These are phyloP conservation scores for Epistrophe eligans DNA, from an alignment of 2,888 invertebrate genomes.

Conservation along the genomic window DNA sequence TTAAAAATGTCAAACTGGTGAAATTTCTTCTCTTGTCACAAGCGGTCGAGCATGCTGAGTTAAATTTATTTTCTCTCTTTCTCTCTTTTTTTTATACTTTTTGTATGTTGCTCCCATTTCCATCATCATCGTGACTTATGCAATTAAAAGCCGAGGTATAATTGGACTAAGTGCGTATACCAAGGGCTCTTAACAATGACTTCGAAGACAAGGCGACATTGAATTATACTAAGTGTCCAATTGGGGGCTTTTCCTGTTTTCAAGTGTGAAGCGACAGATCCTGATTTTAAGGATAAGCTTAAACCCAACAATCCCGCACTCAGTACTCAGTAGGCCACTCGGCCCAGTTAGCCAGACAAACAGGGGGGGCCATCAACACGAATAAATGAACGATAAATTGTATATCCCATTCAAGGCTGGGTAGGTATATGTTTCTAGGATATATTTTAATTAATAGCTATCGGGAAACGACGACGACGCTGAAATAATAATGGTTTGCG, in stretches of 20 bases:
- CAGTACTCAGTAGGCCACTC: background rate
- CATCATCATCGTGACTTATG: conserved; percentile 60
- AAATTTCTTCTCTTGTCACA: conserved; percentile 9
- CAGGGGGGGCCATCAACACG: background rate
- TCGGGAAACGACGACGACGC: conserved; percentile 5
- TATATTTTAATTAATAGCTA: conserved; percentile 46
- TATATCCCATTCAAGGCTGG: background rate
- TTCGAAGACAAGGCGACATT: conserved; percentile 55
- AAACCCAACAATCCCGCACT: conserved; percentile 12
- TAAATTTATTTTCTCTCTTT: conserved; percentile 37
- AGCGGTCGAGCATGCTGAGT: conserved; percentile 16
- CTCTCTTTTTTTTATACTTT: background rate
- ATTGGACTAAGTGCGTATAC: conserved; percentile 50
- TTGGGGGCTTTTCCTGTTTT: conserved; percentile 30
- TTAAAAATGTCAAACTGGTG: background rate
- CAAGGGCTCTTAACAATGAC: conserved; percentile 44
- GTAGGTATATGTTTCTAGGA: background rate
- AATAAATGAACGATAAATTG: conserved; percentile 23
- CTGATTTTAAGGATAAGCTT: conserved; percentile 12
- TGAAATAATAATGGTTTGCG: conserved; percentile 44
- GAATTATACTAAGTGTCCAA: conserved; percentile 35
- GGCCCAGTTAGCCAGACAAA: background rate
- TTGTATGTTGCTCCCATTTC: conserved; percentile 32
- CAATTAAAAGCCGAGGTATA: conserved; percentile 60
- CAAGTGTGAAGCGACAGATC: conserved; percentile 20